Percentiles rank a stretch among this genome's conserved stretches.
These are phyloP conservation scores for Diglossa cyanea DNA, from an alignment of 2,797 vertebrate genomes.

Conservation along the genomic window DNA sequence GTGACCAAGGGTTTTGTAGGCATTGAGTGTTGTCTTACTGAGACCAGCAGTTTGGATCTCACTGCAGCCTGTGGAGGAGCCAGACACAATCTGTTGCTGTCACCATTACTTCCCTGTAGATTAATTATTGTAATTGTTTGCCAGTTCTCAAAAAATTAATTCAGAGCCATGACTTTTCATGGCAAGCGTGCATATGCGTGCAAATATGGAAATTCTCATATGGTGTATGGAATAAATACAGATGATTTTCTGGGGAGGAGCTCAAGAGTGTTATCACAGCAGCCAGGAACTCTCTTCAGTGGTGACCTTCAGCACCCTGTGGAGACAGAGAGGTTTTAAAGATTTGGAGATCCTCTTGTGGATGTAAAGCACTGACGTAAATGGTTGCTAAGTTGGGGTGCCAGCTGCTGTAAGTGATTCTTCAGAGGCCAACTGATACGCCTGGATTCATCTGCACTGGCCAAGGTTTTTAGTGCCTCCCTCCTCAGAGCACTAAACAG, in stretches of 20 bases:
- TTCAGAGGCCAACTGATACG: slow-evolving; percentile 37
- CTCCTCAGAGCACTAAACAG: neutral
- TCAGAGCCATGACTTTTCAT: neutral
- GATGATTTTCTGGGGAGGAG: neutral
- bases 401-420: slow-evolving; percentile 54
- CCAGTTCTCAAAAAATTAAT: neutral
- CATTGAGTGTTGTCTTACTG: neutral
- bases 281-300: neutral
- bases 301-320: slow-evolving; percentile 44
- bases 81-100: neutral
- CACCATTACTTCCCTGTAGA: neutral
- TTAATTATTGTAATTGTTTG: slow-evolving; percentile 22
- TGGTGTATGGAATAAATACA: neutral
- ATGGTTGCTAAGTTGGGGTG: slow-evolving; percentile 62
- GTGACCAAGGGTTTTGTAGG: neutral
- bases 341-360: slow-evolving; percentile 32
- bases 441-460: slow-evolving; percentile 30
- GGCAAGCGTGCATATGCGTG: fast-evolving
- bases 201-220: neutral
- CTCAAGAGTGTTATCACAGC: neutral
- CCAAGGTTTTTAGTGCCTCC: neutral
- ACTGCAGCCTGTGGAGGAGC: neutral
- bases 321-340: slow-evolving; percentile 16
- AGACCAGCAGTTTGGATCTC: neutral
- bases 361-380: slow-evolving; percentile 44